Evolutionary conservation across 2,113 vertebrate genomes (phyloP).

Genomic region (Platichthys flesus): DNA sequence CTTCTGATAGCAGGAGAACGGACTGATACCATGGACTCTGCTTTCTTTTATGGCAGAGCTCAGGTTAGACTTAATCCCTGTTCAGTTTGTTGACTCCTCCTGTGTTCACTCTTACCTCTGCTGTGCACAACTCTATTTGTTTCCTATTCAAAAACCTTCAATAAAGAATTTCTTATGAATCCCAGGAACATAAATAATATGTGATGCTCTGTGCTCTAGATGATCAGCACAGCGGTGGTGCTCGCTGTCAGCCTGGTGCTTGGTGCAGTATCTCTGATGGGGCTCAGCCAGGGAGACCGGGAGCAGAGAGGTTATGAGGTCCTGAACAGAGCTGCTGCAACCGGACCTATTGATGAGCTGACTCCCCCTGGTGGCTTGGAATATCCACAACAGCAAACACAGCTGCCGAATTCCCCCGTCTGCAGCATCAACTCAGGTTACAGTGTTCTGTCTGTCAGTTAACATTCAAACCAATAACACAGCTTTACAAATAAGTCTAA

Average conservation of each 20-base stretch:
- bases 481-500: background rate
- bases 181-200: background rate
- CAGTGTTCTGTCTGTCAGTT: background rate
- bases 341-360: slow-evolving; percentile 71
- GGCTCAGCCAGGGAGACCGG: slow-evolving; percentile 87
- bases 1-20: slow-evolving; percentile 87
- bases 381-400: slow-evolving; percentile 48
- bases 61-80: slow-evolving; percentile 82
- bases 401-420: slow-evolving; percentile 59
- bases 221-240: slow-evolving; percentile 88
- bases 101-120: too few relatives aligned
- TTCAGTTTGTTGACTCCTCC: too few relatives aligned
- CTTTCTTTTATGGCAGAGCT: slow-evolving; percentile 94
- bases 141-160: background rate
- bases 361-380: slow-evolving; percentile 73
- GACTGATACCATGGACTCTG: slow-evolving; percentile 87
- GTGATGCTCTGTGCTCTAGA: slow-evolving; percentile 70
- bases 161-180: background rate
- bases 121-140: background rate
- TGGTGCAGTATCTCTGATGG: slow-evolving; percentile 90
- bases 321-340: slow-evolving; percentile 83
- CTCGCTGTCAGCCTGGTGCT: slow-evolving; percentile 88
- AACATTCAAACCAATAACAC: background rate
- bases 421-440: slow-evolving; percentile 64
- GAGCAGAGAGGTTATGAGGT: slow-evolving; percentile 86